A percentile compares a stretch with the other conserved stretches of the same genome.
Evolutionary conservation across 2,888 invertebrate genomes (phyloP).

Genomic region (Alsophila aescularia): DNA sequence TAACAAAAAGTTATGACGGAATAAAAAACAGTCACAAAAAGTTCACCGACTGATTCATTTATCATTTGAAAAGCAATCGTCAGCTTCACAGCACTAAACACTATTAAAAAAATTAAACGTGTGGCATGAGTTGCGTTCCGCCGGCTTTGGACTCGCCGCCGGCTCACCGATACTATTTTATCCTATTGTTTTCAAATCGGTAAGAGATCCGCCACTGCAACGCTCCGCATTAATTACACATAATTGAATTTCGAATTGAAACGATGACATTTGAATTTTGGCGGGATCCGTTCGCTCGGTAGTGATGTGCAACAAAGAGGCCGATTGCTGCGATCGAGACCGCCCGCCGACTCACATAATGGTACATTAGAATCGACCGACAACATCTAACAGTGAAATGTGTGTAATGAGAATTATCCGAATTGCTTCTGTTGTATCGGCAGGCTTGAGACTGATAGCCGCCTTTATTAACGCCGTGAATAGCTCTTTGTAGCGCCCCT

Average conservation of each 20-base stretch:
- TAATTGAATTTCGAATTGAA: conserved; percentile 88
- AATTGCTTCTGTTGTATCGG: conserved; percentile 80
- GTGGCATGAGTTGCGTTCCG: conserved; percentile 64
- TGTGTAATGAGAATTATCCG: conserved; percentile 84
- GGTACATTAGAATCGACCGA: conserved; percentile 72
- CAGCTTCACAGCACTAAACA: conserved; percentile 46
- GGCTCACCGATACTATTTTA: conserved; percentile 31
- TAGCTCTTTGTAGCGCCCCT: conserved; percentile 74
- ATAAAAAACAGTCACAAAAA: conserved; percentile 18
- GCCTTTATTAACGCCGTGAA: conserved; percentile 72
- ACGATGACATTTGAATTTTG: conserved; percentile 86
- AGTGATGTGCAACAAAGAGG: conserved; percentile 80
- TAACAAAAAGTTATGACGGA: conserved; percentile 14
- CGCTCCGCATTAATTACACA: conserved; percentile 84
- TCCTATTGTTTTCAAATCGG: conserved; percentile 78
- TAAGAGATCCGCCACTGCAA: conserved; percentile 75
- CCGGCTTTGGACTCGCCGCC: conserved; percentile 66
- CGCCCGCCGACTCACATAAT: conserved; percentile 78
- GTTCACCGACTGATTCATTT: conserved; percentile 36
- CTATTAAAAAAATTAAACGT: conserved; percentile 48
- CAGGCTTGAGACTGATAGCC: conserved; percentile 66
- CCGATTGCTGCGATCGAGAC: conserved; percentile 73
- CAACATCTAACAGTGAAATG: conserved; percentile 78
- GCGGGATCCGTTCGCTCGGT: conserved; percentile 71
- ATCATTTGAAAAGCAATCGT: conserved; percentile 53